phyloP scores from a whole-genome alignment of 2,113 vertebrate genomes.

The Blennius ocellaris region DNA sequence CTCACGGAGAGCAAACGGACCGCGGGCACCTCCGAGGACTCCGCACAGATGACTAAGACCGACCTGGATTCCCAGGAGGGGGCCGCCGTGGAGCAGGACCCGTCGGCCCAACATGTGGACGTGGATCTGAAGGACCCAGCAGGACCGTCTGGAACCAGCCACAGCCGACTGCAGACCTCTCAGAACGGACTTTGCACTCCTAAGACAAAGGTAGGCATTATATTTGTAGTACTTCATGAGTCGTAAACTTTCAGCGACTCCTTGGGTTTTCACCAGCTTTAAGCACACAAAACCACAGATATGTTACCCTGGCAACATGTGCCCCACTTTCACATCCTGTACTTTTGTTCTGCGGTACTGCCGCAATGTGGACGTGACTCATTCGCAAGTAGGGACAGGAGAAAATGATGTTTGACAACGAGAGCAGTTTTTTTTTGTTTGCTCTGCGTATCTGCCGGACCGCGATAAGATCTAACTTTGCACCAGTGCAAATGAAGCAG shows the following conservation, averaged over 20 bases:
- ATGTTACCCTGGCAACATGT: slow-evolving; percentile 20
- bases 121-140: slow-evolving; percentile 68
- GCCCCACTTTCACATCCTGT: slow-evolving; percentile 6
- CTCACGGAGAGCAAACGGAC: slow-evolving; percentile 77
- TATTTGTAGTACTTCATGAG: not conserved
- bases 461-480: slow-evolving; percentile 23
- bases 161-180: slow-evolving; percentile 69
- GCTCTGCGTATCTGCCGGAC: not conserved
- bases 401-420: slow-evolving; percentile 23
- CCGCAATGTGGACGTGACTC: slow-evolving; percentile 48
- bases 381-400: slow-evolving; percentile 62
- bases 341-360: slow-evolving; percentile 4
- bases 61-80: slow-evolving; percentile 3
- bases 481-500: slow-evolving; percentile 44
- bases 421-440: not conserved
- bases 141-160: slow-evolving; percentile 73
- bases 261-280: slow-evolving; percentile 24
- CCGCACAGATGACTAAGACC: slow-evolving; percentile 1
- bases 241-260: no score
- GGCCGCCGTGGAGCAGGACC: slow-evolving; percentile 49
- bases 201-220: slow-evolving; percentile 78
- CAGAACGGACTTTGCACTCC: slow-evolving; percentile 59
- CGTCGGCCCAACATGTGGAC: slow-evolving; percentile 21
- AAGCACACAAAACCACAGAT: not conserved
- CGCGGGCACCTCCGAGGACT: slow-evolving; percentile 60